Conservation (phyloP, 1,140 invertebrate species). For the Pomacea maculata region DNA sequence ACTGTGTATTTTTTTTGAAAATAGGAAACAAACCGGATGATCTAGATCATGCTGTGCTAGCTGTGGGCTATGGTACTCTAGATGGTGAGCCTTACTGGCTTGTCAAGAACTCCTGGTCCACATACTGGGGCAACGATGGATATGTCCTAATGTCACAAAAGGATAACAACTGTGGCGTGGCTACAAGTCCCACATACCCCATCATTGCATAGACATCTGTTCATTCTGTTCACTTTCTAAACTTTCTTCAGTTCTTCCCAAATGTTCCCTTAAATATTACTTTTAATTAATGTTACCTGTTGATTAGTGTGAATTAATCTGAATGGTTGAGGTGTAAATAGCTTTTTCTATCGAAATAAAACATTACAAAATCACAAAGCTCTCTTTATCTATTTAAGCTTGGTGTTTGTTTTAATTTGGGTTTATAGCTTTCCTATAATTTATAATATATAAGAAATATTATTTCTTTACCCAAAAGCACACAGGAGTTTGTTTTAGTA, state of each 20-base stretch:
- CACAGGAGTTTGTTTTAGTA: no score
- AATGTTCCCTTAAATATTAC: neutral
- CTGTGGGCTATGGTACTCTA: conserved; percentile 89
- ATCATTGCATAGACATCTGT: conserved; percentile 40
- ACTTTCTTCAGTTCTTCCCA: neutral
- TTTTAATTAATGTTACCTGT: neutral
- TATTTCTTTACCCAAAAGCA: no score
- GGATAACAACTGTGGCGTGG: conserved; percentile 92
- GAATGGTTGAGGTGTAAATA: neutral
- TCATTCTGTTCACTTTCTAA: neutral
- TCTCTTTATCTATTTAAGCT: no score
- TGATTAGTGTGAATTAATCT: no score
- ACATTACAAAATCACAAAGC: neutral
- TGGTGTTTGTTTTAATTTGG: no score
- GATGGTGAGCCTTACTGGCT: conserved; percentile 88
- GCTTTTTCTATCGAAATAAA: no score
- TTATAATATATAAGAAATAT: no score
- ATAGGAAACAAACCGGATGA: conserved; percentile 61
- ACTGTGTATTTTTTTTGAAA: conserved; percentile 11
- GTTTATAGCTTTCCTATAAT: no score
- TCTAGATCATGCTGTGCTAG: conserved; percentile 92
- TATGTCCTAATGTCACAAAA: conserved; percentile 89
- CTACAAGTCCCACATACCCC: conserved; percentile 86
- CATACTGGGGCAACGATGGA: conserved; percentile 90
- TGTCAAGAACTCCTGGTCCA: conserved; percentile 94